These are phyloP conservation scores for Ferdinandea cuprea DNA, from an alignment of 2,888 invertebrate genomes.

Conservation along the genomic window DNA sequence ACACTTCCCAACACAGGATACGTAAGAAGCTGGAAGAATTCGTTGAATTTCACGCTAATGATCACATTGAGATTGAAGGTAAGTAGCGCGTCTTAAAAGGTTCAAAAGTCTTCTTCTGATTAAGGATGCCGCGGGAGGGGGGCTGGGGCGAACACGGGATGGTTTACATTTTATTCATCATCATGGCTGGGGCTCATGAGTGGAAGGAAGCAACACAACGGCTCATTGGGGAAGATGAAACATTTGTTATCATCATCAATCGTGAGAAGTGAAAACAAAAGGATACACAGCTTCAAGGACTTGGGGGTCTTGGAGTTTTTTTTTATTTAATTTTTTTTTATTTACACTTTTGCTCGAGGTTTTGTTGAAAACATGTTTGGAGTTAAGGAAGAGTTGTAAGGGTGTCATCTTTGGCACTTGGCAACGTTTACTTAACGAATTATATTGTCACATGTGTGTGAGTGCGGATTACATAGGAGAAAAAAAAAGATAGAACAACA, in stretches of 20 bases:
- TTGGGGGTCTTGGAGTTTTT: constrained; percentile 19
- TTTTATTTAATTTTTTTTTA: constrained; percentile 11
- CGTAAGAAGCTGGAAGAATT: constrained; percentile 80
- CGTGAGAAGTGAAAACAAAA: constrained; percentile 57
- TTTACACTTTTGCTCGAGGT: constrained; percentile 28
- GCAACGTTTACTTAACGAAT: constrained; percentile 56
- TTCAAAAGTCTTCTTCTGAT: constrained; percentile 10
- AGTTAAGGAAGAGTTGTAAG: background rate
- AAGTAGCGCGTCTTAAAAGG: constrained; percentile 50
- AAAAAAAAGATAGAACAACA: constrained; percentile 30
- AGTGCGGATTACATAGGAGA: constrained; percentile 49
- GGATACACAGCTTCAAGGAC: background rate
- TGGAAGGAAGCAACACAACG: constrained; percentile 39
- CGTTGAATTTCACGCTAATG: constrained; percentile 82
- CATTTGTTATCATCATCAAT: constrained; percentile 54
- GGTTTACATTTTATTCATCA: constrained; percentile 40
- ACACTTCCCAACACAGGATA: constrained; percentile 81
- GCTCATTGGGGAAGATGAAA: constrained; percentile 60
- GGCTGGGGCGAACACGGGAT: background rate
- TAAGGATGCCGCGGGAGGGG: background rate
- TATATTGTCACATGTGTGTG: constrained; percentile 53
- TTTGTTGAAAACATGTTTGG: constrained; percentile 44
- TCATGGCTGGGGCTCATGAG: background rate
- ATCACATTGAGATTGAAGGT: constrained; percentile 82
- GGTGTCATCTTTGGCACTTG: constrained; percentile 49